A percentile compares a stretch with the other conserved stretches of the same genome.
Conservation (phyloP, 2,888 invertebrate species). For the Lathronympha strigana region DNA sequence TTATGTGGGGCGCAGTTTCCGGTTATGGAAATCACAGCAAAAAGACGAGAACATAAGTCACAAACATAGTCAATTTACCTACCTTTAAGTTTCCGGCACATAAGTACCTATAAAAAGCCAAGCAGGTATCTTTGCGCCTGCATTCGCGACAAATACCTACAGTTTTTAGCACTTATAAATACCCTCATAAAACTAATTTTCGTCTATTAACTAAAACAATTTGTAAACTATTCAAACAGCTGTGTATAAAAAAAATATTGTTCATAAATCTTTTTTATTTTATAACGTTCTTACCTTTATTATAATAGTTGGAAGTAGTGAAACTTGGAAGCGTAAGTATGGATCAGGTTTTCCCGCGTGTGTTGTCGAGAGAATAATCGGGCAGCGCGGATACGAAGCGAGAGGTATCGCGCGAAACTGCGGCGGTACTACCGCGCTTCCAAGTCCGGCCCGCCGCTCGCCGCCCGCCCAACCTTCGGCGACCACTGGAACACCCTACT, state of each 20-base stretch:
- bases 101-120: background rate
- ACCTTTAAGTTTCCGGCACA: background rate
- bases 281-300: slow-evolving; percentile 27
- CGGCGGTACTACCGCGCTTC: slow-evolving; percentile 77
- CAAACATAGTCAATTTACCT: background rate
- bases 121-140: background rate
- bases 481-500: slow-evolving; percentile 33
- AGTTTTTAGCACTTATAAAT: too few species aligned
- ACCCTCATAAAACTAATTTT: background rate
- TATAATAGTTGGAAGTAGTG: slow-evolving; percentile 23
- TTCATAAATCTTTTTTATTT: slow-evolving; percentile 3
- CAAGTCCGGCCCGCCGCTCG: slow-evolving; percentile 48
- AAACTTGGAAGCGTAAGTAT: slow-evolving; percentile 20
- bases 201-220: slow-evolving; percentile 46
- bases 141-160: too few species aligned
- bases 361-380: slow-evolving; percentile 10
- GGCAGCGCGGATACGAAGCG: slow-evolving; percentile 57
- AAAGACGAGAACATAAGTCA: background rate
- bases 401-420: slow-evolving; percentile 67
- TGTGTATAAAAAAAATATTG: background rate
- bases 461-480: slow-evolving; percentile 46
- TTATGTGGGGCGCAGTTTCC: background rate
- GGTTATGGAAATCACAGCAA: background rate
- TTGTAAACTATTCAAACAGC: slow-evolving; percentile 49
- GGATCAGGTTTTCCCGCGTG: slow-evolving; percentile 33